Base-by-base conservation (phyloP, 2,113 vertebrate genomes). In the Delphinus delphis region DNA sequence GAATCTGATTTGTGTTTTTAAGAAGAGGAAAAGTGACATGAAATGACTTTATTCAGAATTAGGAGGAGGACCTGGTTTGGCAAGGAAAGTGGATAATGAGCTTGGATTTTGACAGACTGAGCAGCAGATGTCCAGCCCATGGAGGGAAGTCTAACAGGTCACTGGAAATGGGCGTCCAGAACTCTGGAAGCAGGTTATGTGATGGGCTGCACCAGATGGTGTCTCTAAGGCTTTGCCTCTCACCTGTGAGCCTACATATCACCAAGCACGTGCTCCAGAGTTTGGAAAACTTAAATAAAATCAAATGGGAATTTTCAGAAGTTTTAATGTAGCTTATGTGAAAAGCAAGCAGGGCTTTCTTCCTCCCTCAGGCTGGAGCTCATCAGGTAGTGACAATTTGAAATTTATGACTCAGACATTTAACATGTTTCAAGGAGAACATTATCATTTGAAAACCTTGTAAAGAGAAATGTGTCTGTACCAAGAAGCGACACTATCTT, bases 381-480 rank as follows among this genome's bases (percentile, higher is more conserved):
- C 98, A 98, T 97, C 98, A 97, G 93, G 96, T 95, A 97, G 97
- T 93, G 98, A 98, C 97, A 98, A 98, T 98, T 93, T 98, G 87
- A 98, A 98, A 98, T 98, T 98, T 98, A 97, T 70, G 65, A 96
- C 93, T 96, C 96, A 98, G 97, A 98, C 97, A 96, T 97, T 98
- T 98, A 98, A 97, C 95, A 94, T 96, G 95, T 96, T 98, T 98
- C 98, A 97, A 94, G 98, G 96, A 98, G 98, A 98, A 98, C 97
- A 98, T 98, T 97, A 98, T 98, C 98, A 98, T 98, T 98, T 99
- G 98, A 98, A 99, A 98, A 98, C 98, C 98, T 96, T 96, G 98
- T 98, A 96, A 98, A 98, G 98, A 98, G 97, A 98, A 98, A 98
- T 98, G 96, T 98, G 98, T 98, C 98, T 98, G 97, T 97, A 67